Conservation (phyloP, 2,797 vertebrate species). For the Natrix natrix region DNA sequence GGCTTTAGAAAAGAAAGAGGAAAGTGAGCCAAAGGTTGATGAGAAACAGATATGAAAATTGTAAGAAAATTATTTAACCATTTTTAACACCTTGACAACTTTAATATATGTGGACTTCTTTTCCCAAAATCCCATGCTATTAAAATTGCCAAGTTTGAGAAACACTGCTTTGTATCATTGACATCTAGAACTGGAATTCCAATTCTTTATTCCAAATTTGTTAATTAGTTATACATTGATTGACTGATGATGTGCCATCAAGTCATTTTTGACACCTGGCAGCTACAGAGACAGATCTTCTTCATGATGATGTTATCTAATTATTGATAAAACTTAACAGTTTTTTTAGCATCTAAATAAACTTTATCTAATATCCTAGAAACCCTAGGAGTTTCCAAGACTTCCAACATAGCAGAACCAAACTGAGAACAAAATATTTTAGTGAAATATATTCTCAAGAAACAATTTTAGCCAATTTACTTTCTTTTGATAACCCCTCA, state of each 20-base stretch:
- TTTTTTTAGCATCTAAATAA: neutral
- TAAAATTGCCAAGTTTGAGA: too few relatives aligned
- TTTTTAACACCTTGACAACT: neutral
- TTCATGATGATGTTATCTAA: neutral
- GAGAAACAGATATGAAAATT: neutral
- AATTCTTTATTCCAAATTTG: neutral
- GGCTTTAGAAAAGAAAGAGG: neutral
- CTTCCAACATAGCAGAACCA: neutral
- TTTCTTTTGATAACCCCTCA: neutral
- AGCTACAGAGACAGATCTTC: neutral
- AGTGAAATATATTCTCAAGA: neutral
- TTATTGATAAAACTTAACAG: neutral
- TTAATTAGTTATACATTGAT: neutral
- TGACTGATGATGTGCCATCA: neutral
- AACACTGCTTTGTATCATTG: too few relatives aligned
- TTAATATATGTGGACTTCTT: too few relatives aligned
- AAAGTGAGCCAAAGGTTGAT: neutral
- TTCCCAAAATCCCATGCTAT: too few relatives aligned
- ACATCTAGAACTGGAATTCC: neutral
- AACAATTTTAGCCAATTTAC: neutral
- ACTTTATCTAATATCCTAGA: neutral
- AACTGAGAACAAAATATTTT: neutral
- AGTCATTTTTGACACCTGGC: neutral
- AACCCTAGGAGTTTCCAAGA: neutral
- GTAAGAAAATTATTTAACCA: neutral